Evolutionary conservation across 2,113 vertebrate species (phyloP).

Genomic region (Lycaon pictus): DNA sequence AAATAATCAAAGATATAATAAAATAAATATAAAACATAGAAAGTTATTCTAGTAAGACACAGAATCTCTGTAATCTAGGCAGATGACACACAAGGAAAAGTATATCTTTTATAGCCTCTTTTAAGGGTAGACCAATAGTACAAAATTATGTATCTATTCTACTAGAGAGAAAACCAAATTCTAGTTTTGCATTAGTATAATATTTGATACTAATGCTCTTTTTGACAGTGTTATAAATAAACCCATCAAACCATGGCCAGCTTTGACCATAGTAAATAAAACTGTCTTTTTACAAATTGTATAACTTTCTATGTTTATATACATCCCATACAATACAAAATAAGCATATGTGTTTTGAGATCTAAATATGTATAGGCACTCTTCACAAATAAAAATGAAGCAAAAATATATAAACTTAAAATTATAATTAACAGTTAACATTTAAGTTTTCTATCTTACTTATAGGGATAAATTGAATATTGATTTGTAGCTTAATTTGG

Average conservation of each 20-base stretch:
- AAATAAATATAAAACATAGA: neutral
- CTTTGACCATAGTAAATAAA: neutral
- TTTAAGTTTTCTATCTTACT: neutral
- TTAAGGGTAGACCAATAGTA: neutral
- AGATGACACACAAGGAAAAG: neutral
- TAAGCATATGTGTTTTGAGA: neutral
- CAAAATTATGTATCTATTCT: conserved; percentile 6
- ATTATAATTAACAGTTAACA: neutral
- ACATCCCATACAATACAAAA: neutral
- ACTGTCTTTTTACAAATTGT: neutral
- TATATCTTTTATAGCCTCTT: neutral
- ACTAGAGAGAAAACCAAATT: neutral
- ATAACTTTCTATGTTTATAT: neutral
- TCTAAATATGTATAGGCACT: neutral
- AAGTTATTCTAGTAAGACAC: neutral
- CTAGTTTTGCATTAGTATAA: neutral
- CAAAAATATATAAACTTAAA: neutral
- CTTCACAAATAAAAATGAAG: neutral
- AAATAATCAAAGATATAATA: neutral
- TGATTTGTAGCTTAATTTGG: neutral
- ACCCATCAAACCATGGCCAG: neutral
- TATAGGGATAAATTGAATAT: neutral
- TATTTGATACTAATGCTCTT: neutral
- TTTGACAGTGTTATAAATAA: neutral
- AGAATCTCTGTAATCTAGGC: neutral